Evolutionary conservation across 2,113 vertebrate genomes (phyloP).

Genomic region (Corynorhinus townsendii): DNA sequence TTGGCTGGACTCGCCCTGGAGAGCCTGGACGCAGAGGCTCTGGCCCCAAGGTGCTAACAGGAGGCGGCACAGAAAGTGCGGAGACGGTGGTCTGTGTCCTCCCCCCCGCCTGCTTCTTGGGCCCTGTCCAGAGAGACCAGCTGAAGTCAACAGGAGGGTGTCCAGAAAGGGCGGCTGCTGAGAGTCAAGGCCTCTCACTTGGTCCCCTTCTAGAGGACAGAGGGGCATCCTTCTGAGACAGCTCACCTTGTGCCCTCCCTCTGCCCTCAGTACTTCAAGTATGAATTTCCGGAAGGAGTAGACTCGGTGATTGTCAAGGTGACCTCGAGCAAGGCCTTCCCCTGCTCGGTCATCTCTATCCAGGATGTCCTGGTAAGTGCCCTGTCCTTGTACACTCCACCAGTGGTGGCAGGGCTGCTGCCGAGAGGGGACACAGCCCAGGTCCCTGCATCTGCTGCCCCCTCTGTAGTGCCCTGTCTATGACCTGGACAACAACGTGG

Average conservation of each 20-base stretch:
- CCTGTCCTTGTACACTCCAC: neutral
- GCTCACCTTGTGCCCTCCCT: neutral
- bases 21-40: neutral
- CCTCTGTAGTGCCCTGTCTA: conserved; percentile 92
- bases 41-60: neutral
- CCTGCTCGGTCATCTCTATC: conserved; percentile 97
- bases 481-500: conserved; percentile 98
- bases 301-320: conserved; percentile 97
- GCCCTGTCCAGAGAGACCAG: neutral
- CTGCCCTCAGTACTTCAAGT: conserved; percentile 92
- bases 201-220: neutral
- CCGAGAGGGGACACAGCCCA: accelerated
- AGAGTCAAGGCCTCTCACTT: neutral
- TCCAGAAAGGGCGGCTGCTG: neutral
- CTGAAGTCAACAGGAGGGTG: neutral
- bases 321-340: conserved; percentile 90
- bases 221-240: accelerated
- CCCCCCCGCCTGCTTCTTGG: neutral
- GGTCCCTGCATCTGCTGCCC: neutral
- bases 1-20: neutral
- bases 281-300: conserved; percentile 89
- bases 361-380: conserved; percentile 93
- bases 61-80: neutral
- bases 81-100: neutral
- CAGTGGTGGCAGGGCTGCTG: neutral